A percentile compares a stretch with the other conserved stretches of the same genome.
These are phyloP conservation scores for Chlamydotis undulata DNA, from an alignment of 2,113 vertebrate species.

Conservation along the genomic window DNA sequence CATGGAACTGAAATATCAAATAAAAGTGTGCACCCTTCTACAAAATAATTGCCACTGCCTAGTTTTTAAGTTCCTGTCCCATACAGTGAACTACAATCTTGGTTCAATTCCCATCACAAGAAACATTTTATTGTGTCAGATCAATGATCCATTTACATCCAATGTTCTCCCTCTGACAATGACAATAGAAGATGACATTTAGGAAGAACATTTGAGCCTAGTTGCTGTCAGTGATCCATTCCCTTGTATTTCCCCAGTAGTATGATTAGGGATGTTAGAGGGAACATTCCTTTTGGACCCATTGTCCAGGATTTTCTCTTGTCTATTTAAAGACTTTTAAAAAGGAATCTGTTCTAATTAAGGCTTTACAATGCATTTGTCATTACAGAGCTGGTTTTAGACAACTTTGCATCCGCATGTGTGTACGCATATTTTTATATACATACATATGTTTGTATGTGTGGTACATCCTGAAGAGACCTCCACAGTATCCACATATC, in stretches of 20 bases:
- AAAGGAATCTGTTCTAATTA: neutral
- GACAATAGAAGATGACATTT: neutral
- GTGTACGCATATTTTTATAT: fast-evolving
- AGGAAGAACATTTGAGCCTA: neutral
- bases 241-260: neutral
- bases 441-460: fast-evolving
- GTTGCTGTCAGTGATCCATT: neutral
- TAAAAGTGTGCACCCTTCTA: neutral
- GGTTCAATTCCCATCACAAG: neutral
- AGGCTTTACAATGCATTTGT: neutral
- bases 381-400: neutral
- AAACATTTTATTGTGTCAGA: neutral
- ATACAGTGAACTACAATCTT: neutral
- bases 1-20: neutral
- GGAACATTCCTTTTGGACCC: neutral
- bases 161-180: neutral
- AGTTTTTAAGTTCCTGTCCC: neutral
- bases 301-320: neutral
- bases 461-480: neutral
- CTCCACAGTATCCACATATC: neutral
- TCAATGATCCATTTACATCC: neutral
- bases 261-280: neutral
- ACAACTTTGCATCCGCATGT: neutral
- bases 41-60: neutral
- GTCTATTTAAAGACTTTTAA: neutral